phyloP scores from a whole-genome alignment of 2,797 vertebrate genomes.

The Tiaroga cobitis region DNA sequence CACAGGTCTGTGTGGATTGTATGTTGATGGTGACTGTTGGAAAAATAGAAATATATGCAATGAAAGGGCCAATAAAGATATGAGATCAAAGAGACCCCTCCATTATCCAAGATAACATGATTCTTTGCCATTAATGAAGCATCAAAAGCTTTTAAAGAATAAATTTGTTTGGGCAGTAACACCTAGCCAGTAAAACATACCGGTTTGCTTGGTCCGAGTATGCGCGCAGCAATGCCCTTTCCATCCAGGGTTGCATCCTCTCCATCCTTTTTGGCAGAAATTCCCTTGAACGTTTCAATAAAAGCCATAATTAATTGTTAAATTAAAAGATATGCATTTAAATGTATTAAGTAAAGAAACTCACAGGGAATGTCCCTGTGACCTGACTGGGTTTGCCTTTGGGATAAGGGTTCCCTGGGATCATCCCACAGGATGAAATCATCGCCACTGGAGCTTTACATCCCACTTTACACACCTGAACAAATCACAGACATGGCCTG shows the following conservation, averaged over 20 bases:
- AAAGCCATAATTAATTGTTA: background rate
- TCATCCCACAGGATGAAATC: slow-evolving; percentile 98
- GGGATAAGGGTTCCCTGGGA: slow-evolving; percentile 97
- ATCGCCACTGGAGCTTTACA: slow-evolving; percentile 98
- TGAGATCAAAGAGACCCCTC: background rate
- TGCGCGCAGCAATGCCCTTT: slow-evolving; percentile 93
- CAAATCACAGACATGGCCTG: background rate
- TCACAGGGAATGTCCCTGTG: slow-evolving; percentile 94
- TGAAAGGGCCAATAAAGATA: background rate
- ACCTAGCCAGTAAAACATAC: slow-evolving; percentile 72
- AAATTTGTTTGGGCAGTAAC: background rate
- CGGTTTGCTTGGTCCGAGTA: slow-evolving; percentile 94
- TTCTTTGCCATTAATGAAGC: background rate
- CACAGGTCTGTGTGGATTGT: slow-evolving; percentile 96
- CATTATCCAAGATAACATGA: background rate
- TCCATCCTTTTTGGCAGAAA: slow-evolving; percentile 87
- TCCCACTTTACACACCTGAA: slow-evolving; percentile 92
- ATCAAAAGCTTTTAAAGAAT: background rate
- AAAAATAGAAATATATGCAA: slow-evolving; percentile 53
- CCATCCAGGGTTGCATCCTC: slow-evolving; percentile 89
- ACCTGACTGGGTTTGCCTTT: slow-evolving; percentile 96
- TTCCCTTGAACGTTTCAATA: slow-evolving; percentile 74
- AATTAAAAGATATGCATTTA: background rate
- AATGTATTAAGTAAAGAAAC: slow-evolving; percentile 58
- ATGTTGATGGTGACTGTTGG: slow-evolving; percentile 89